These are phyloP conservation scores for Oriolus oriolus DNA, from an alignment of 2,113 vertebrate genomes.

Conservation along the genomic window DNA sequence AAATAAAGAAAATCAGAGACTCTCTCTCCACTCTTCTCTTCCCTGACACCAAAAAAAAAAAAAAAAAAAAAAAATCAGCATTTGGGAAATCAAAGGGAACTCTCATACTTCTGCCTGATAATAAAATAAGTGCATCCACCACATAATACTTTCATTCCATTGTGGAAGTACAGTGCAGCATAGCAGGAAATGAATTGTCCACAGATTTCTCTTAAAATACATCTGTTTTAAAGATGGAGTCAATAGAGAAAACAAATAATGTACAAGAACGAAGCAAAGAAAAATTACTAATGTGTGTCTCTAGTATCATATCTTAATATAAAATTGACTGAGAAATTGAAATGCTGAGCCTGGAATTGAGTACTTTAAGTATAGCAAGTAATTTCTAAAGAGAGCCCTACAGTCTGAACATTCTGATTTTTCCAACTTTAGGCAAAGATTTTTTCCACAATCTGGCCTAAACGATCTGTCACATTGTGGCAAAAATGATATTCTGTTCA, in stretches of 20 bases:
- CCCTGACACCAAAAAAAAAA: rapidly evolving
- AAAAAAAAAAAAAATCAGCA: not conserved
- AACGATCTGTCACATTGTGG: not conserved
- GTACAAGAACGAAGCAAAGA: not conserved
- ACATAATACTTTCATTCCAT: not conserved
- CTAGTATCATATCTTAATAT: not conserved
- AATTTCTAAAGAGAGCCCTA: not conserved
- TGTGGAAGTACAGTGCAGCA: not conserved
- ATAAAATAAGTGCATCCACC: not conserved
- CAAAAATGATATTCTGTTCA: not conserved
- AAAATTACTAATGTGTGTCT: not conserved
- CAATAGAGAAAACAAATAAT: not conserved
- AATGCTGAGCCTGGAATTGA: not conserved
- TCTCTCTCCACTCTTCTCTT: not conserved
- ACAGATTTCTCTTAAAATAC: not conserved
- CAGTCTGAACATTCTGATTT: not conserved
- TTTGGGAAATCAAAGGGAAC: not conserved
- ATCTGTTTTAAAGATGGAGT: not conserved
- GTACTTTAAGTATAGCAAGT: not conserved
- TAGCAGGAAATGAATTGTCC: not conserved
- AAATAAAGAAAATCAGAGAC: not conserved
- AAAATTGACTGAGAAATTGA: not conserved
- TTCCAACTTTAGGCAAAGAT: not conserved
- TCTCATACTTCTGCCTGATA: not conserved
- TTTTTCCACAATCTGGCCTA: not conserved